Base-by-base conservation (phyloP, 2,888 invertebrate genomes). In the Eristalinus sepulchralis region DNA sequence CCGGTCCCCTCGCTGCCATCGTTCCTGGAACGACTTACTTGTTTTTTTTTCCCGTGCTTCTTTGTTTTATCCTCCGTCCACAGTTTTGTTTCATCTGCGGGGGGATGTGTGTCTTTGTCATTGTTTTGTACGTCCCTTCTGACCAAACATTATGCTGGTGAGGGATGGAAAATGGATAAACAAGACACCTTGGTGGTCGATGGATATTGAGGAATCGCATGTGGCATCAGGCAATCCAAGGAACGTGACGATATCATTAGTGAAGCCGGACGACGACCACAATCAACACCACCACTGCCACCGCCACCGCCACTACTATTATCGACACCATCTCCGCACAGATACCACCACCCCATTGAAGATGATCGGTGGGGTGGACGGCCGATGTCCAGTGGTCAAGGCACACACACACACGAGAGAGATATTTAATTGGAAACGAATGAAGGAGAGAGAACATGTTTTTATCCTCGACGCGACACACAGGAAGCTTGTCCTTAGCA, bases 181-280 rank as follows among this genome's bases (percentile, higher is more conserved):
- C 78, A 67, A 70, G 78, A 86, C 83, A 86, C 83, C 86, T 86
- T 73, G 77, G 82, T 85, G 82, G 84, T 81, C 82, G 68, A 77
- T 85, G 17, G 47, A 77, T 78, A 78, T 73, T 77, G 83, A 83
- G 70, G 66, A 83, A 82, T 83, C 79, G 75, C 79, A 79, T 83
- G 86, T 79, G 83, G 77, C 83, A 86, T 86, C 78, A 63, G 79
- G 75, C 83, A 86, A 86, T 83, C 71, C 75, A 34, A 76, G 39
- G 79, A 86, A 86, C 83, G 86, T 86, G 86, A 86, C 86, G 86
- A 83, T 86, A 86, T 79, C 83, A 86, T 86, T 86, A 86, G 86
- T 67, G 75, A 63, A 82, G 63, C 82, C 67, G 22, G 20, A 33
- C 31, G 34, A 59, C 67, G 31, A 34, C 77, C 8, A 73, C 53